These are phyloP conservation scores for Acrossocheilus wenchowensis DNA, from an alignment of 2,797 vertebrate genomes.

Conservation along the genomic window DNA sequence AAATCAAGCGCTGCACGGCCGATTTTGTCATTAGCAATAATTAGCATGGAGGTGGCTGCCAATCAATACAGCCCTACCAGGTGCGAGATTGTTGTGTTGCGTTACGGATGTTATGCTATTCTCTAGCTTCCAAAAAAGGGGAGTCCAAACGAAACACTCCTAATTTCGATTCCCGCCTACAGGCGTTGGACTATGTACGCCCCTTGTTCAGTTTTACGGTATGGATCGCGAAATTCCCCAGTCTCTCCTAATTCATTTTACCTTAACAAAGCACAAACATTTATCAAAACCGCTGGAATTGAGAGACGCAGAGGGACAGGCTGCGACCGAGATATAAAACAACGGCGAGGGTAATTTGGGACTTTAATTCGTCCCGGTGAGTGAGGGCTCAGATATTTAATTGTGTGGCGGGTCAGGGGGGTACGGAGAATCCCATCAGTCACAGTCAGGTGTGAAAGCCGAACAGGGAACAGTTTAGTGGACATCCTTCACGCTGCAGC, in stretches of 20 bases:
- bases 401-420: slow-evolving; percentile 79
- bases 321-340: slow-evolving; percentile 35
- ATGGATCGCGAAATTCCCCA: slow-evolving; percentile 32
- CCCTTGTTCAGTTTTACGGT: neutral
- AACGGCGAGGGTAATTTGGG: slow-evolving; percentile 48
- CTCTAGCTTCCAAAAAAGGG: neutral
- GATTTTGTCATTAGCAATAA: slow-evolving; percentile 62
- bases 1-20: slow-evolving; percentile 54
- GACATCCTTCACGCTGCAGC: slow-evolving; percentile 76
- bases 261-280: slow-evolving; percentile 52
- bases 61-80: slow-evolving; percentile 68
- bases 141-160: neutral
- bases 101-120: slow-evolving; percentile 15
- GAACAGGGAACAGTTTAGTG: slow-evolving; percentile 80
- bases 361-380: slow-evolving; percentile 53
- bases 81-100: slow-evolving; percentile 54
- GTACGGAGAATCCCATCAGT: slow-evolving; percentile 79
- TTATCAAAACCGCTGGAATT: slow-evolving; percentile 52
- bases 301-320: slow-evolving; percentile 40
- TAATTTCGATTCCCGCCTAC: neutral
- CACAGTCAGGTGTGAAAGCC: slow-evolving; percentile 77
- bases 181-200: too few relatives aligned
- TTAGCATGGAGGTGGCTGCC: slow-evolving; percentile 64
- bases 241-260: slow-evolving; percentile 49
- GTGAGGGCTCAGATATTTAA: slow-evolving; percentile 75